phyloP scores from a whole-genome alignment of 2,888 invertebrate species.

The Hedya salicella region DNA sequence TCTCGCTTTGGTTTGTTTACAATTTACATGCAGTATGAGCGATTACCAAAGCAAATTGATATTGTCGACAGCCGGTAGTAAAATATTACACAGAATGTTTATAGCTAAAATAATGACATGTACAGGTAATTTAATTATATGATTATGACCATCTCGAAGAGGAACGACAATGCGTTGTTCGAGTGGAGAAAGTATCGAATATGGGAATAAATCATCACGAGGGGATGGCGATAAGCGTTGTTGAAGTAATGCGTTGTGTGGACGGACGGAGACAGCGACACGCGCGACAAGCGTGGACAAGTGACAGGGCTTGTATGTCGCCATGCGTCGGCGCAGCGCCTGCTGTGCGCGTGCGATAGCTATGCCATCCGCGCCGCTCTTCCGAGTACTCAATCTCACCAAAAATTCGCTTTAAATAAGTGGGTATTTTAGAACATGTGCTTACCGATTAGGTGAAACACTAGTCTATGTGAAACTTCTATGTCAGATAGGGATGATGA shows the following conservation, averaged over 20 bases:
- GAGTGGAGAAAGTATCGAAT: conserved; percentile 70
- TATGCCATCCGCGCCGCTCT: neutral
- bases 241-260: conserved; percentile 71
- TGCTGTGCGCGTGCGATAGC: conserved; percentile 26
- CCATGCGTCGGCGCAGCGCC: conserved; percentile 21
- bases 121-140: conserved; percentile 46
- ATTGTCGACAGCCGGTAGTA: conserved; percentile 26
- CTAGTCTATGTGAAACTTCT: too few relatives aligned
- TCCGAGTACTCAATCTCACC: neutral
- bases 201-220: conserved; percentile 75
- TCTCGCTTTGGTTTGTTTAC: conserved; percentile 1
- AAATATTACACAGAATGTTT: conserved; percentile 39
- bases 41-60: conserved; percentile 29
- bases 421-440: too few relatives aligned
- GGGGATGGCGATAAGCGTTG: conserved; percentile 71
- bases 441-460: too few relatives aligned
- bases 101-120: conserved; percentile 40
- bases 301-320: conserved; percentile 56
- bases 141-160: conserved; percentile 66
- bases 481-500: too few relatives aligned
- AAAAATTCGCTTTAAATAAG: neutral
- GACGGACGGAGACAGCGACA: conserved; percentile 49
- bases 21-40: conserved; percentile 3
- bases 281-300: conserved; percentile 53
- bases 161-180: conserved; percentile 66